Base-by-base conservation (phyloP, 2,888 invertebrate species). In the Archaeoteleia sp. region DNA sequence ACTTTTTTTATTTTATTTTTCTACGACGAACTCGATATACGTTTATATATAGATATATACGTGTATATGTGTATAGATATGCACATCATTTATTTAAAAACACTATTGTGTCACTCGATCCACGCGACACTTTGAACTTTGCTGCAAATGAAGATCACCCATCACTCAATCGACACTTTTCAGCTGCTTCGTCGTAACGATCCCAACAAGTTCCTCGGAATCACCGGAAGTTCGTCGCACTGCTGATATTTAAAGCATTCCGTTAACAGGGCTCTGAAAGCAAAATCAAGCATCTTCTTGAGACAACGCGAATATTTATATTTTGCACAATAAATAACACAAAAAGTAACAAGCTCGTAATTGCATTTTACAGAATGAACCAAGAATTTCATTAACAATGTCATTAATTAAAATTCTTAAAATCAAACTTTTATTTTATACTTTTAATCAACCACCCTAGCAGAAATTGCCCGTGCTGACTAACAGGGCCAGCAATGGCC, bases 81-180 rank as follows among this genome's bases (percentile, higher is more conserved):
- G 61, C 53, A 55, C 61, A 67, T 61, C 25, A 67, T 55, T 61
- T 54, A 30, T 32, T 25, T 10, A 34, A 34, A 43, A 40, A 30
- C 66, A 67, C 66, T 67, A 61, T 42, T 49, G 51, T 51, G 61
- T 51, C 51, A 55, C 61, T 51, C 51, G 55, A 61, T 61, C 35
- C 13, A 51, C 67, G 51, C 61, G 53, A 39, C 67, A 67, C 67
- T 67, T 55, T 49, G 27, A 60, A 67, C n/a, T 14, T n/a, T 37
- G 2, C 37, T 37, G 15, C 8, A 15, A 6, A n/a, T 15, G n/a
- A 2, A 7, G 14, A 37, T n/a, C 14, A 37, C 61, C 46, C 61
- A 61, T 67, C 67, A 61, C 67, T 49, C 61, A 55, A 55, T 61
- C 67, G 51, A 45, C 67, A 67, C 61, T 55, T 55, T 12, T 49